Percentiles rank a stretch among this genome's conserved stretches.
phyloP scores from a whole-genome alignment of 2,888 invertebrate genomes.

The Eilema depressum region DNA sequence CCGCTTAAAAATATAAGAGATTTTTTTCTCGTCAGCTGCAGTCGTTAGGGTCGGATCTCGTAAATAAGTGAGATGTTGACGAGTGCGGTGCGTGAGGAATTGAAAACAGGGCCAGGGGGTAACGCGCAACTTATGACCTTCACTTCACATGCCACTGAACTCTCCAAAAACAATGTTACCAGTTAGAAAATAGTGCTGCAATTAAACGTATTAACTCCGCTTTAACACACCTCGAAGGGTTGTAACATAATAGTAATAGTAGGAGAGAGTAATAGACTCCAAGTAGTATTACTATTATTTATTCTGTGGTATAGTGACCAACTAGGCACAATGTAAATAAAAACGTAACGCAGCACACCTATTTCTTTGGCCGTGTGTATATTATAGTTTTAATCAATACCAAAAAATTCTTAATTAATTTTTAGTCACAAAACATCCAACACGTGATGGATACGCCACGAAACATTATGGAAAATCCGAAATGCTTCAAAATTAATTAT shows the following conservation, averaged over 20 bases:
- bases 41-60: slow-evolving; percentile 73
- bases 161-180: neutral
- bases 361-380: neutral
- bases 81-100: slow-evolving; percentile 74
- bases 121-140: slow-evolving; percentile 34
- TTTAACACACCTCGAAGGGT: neutral
- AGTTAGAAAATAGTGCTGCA: neutral
- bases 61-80: slow-evolving; percentile 84
- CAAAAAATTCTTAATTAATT: neutral
- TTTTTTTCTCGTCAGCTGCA: slow-evolving; percentile 58
- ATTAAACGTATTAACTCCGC: neutral
- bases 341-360: neutral
- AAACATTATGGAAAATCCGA: slow-evolving; percentile 15
- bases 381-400: neutral
- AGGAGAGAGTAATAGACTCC: too few species aligned
- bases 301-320: too few species aligned
- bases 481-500: slow-evolving; percentile 50
- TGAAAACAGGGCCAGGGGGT: slow-evolving; percentile 59
- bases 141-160: slow-evolving; percentile 20
- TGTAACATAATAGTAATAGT: too few species aligned
- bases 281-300: too few species aligned
- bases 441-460: neutral
- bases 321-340: neutral
- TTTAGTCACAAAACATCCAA: neutral
- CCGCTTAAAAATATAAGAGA: slow-evolving; percentile 8